Conservation (phyloP, 2,888 invertebrate species). For the Zaprionus obscuricornis region DNA sequence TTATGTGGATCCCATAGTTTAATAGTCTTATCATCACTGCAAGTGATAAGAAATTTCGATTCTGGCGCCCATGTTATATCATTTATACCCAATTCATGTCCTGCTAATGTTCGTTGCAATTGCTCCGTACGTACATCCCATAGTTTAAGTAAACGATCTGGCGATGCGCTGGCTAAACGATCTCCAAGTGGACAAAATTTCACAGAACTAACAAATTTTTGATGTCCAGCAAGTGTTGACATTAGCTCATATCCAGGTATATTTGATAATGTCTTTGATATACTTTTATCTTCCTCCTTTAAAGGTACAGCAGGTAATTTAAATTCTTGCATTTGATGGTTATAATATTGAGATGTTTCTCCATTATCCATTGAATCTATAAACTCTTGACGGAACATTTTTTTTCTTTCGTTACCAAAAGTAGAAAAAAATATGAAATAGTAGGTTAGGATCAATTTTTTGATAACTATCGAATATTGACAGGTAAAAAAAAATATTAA, state of each 20-base stretch:
- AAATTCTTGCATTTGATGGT: no score
- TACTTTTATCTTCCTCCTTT: slow-evolving; percentile 75
- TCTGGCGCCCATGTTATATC: slow-evolving; percentile 99
- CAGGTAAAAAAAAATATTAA: no score
- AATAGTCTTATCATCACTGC: slow-evolving; percentile 95
- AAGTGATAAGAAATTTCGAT: slow-evolving; percentile 94
- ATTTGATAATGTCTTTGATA: slow-evolving; percentile 59
- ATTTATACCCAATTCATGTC: slow-evolving; percentile 98
- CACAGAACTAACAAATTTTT: slow-evolving; percentile 98
- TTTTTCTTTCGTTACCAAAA: no score
- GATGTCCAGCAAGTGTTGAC: slow-evolving; percentile 97
- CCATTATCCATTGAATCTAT: no score
- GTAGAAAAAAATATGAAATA: no score
- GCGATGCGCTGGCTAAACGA: slow-evolving; percentile 98
- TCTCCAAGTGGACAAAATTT: slow-evolving; percentile 99
- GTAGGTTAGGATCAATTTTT: no score
- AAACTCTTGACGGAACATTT: no score
- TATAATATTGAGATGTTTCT: no score
- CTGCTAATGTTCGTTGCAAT: slow-evolving; percentile 97
- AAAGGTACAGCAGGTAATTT: no score
- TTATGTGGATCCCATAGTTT: slow-evolving; percentile 97
- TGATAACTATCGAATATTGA: no score
- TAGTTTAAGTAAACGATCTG: slow-evolving; percentile 97
- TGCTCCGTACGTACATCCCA: slow-evolving; percentile 99
- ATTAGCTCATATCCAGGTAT: slow-evolving; percentile 97